Conservation (phyloP, 1,140 invertebrate species). For the Harlomillsia oculata region DNA sequence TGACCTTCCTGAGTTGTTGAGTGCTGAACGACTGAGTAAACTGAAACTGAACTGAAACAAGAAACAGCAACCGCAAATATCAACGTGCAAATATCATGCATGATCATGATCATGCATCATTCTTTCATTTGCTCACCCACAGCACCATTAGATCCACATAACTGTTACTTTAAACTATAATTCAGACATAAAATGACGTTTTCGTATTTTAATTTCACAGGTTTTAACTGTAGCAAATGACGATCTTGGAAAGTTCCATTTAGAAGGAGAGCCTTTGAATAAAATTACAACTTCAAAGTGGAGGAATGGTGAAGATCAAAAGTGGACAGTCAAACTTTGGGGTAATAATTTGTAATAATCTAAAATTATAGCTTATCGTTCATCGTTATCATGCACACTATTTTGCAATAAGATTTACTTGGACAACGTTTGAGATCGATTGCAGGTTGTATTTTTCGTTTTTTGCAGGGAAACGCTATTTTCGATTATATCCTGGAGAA, state of each 20-base stretch:
- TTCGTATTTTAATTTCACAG: neutral
- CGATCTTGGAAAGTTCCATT: neutral
- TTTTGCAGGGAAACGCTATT: constrained; percentile 10
- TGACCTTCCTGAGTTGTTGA: too few relatives aligned
- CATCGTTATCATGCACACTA: neutral
- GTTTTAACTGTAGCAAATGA: constrained; percentile 9
- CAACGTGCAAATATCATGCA: too few relatives aligned
- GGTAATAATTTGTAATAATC: neutral
- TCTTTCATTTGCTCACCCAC: too few relatives aligned
- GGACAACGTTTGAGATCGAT: neutral
- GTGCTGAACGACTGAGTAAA: too few relatives aligned
- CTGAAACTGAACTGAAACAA: too few relatives aligned
- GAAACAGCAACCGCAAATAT: too few relatives aligned
- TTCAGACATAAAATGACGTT: neutral
- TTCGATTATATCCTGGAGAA: constrained; percentile 4
- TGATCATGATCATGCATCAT: too few relatives aligned
- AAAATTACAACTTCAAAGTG: constrained; percentile 1
- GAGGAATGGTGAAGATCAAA: constrained; percentile 15
- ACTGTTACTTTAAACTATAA: neutral
- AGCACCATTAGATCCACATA: neutral
- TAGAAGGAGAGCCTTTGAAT: constrained; percentile 7
- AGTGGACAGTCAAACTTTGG: constrained; percentile 14
- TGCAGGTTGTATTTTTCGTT: neutral
- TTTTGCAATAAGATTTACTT: neutral
- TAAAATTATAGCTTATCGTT: neutral